A percentile compares a stretch with the other conserved stretches of the same genome.
Evolutionary conservation across 2,888 invertebrate genomes (phyloP).

Genomic region (Nasonia oneida): DNA sequence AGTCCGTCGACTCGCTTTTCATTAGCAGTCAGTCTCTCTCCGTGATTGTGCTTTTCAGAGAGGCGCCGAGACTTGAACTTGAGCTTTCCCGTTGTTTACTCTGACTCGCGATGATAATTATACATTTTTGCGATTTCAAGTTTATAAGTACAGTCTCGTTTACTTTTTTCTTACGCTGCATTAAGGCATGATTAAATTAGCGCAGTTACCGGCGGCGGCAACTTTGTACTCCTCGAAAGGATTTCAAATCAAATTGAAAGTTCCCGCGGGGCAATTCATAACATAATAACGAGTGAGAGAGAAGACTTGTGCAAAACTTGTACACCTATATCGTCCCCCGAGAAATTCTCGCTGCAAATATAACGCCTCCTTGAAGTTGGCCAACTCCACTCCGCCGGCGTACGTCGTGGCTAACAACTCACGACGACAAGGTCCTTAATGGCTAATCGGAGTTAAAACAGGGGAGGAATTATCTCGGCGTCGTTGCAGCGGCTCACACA

Average conservation of each 20-base stretch:
- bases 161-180: too few relatives aligned
- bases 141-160: too few relatives aligned
- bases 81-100: not conserved
- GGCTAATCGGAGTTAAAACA: slow-evolving; percentile 49
- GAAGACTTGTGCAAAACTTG: not conserved
- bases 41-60: slow-evolving; percentile 25
- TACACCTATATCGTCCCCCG: not conserved
- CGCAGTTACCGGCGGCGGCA: too few relatives aligned
- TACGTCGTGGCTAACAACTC: not conserved
- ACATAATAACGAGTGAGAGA: not conserved
- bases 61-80: not conserved
- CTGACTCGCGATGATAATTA: too few relatives aligned
- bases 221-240: not conserved
- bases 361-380: not conserved
- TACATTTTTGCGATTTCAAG: too few relatives aligned
- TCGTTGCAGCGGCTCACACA: not conserved
- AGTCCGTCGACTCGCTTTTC: slow-evolving; percentile 7
- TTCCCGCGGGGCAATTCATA: not conserved
- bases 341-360: not conserved
- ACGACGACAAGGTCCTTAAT: slow-evolving; percentile 48
- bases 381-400: not conserved
- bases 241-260: not conserved
- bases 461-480: slow-evolving; percentile 12
- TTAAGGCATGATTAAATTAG: too few relatives aligned
- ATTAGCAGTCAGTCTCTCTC: not conserved